A percentile compares a stretch with the other conserved stretches of the same genome.
These are phyloP conservation scores for Serrognathus titanus DNA, from an alignment of 2,888 invertebrate genomes.

Conservation along the genomic window DNA sequence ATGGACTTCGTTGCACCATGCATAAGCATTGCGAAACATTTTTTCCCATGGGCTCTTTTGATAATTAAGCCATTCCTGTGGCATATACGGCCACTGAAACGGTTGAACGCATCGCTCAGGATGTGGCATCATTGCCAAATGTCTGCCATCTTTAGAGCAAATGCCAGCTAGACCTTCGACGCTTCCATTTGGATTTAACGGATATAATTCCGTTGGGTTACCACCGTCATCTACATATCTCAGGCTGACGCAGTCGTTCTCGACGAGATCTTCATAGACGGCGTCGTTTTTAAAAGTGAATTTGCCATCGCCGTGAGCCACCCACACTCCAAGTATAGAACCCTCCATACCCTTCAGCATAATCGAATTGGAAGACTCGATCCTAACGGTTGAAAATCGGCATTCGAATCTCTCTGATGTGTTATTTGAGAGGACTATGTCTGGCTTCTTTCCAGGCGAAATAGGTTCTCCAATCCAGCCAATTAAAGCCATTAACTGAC, in stretches of 20 bases:
- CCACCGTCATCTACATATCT: conserved; percentile 78
- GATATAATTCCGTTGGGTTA: conserved; percentile 74
- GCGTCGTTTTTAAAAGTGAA: conserved; percentile 58
- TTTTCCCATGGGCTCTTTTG: conserved; percentile 83
- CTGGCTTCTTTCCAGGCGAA: conserved; percentile 45
- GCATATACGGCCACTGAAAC: conserved; percentile 85
- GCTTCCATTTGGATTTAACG: conserved; percentile 94
- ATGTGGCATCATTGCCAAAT: conserved; percentile 98
- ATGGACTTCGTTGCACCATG: conserved; percentile 54
- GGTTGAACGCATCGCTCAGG: conserved; percentile 88
- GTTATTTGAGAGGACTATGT: conserved; percentile 79
- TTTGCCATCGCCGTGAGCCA: conserved; percentile 93
- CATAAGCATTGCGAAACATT: conserved; percentile 87
- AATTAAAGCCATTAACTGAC: conserved; percentile 90
- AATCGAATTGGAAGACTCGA: conserved; percentile 68
- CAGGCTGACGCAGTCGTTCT: conserved; percentile 67
- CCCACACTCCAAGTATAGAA: conserved; percentile 90
- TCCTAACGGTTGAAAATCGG: conserved; percentile 53
- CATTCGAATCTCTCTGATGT: conserved; percentile 84
- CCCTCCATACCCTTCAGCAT: conserved; percentile 89
- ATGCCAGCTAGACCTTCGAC: conserved; percentile 82
- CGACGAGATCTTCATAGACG: conserved; percentile 52
- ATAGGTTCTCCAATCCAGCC: conserved; percentile 76
- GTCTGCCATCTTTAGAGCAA: conserved; percentile 86
- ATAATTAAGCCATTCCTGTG: conserved; percentile 51